These are phyloP conservation scores for Drosophila busckii DNA, from an alignment of 1,140 invertebrate species.

Conservation along the genomic window DNA sequence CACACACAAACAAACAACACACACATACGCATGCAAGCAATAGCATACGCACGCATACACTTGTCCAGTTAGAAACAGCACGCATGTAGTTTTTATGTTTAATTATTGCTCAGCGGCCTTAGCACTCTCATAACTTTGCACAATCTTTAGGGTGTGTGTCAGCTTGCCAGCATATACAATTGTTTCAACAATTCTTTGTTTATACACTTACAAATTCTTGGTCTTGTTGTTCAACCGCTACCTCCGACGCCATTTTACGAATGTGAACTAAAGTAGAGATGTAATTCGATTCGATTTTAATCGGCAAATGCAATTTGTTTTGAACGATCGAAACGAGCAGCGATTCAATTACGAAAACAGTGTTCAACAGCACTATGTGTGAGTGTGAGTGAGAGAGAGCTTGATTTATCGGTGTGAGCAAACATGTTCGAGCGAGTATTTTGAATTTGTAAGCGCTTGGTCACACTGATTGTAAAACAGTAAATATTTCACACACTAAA, in stretches of 20 bases:
- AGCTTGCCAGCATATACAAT: slow-evolving; percentile 16
- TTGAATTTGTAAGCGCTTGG: too few relatives aligned
- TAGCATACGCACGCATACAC: slow-evolving; percentile 8
- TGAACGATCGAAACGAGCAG: too few relatives aligned
- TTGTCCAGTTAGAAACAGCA: slow-evolving; percentile 22
- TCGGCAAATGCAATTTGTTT: slow-evolving; percentile 36
- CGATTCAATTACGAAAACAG: too few relatives aligned
- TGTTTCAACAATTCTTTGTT: slow-evolving; percentile 32
- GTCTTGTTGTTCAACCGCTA: slow-evolving; percentile 48
- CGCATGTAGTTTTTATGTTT: slow-evolving; percentile 24
- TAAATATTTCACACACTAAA: too few relatives aligned
- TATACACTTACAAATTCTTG: slow-evolving; percentile 43
- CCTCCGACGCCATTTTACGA: slow-evolving; percentile 47
- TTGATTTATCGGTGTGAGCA: too few relatives aligned
- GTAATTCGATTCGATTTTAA: slow-evolving; percentile 33
- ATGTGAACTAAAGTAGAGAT: slow-evolving; percentile 42
- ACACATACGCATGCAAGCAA: slow-evolving; percentile 15
- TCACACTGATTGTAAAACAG: too few relatives aligned
- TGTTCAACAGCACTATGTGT: too few relatives aligned
- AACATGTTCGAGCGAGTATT: too few relatives aligned
- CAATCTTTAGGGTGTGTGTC: slow-evolving; percentile 12
- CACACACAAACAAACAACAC: slow-evolving; percentile 11
- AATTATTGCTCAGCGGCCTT: slow-evolving; percentile 4
- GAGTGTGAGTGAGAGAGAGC: too few relatives aligned
- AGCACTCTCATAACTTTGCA: slow-evolving; percentile 8